Base-by-base conservation (phyloP, 1,140 invertebrate genomes). In the Drosophila subpulchrella region DNA sequence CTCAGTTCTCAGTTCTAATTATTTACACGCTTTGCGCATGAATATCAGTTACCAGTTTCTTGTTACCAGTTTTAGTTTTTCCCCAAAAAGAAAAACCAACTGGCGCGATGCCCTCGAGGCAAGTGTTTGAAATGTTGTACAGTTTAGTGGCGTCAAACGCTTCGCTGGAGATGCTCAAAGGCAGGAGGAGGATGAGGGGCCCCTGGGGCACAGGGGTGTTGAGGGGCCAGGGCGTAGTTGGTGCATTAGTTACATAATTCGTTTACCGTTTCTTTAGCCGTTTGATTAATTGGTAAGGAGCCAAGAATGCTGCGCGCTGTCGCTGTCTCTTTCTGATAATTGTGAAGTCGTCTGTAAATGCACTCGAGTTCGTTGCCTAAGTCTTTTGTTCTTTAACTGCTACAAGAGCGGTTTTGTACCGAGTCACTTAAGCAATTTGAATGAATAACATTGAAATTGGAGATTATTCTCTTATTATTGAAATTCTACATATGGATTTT, bases 51-150 rank as follows among this genome's bases (percentile, higher is more conserved):
- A 83, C 83, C 72, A 83, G 81, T 83, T 76, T 77, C 50, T 66
- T 30, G 56, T 63, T 59, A 39, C 62, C 70, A 58, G 68, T 58
- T 70, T 71, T 30, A 57, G 46, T 67, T 66, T 15, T 54, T 39
- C 27, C 63, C 63, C 60, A 72, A 75, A 27, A 27, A 27, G 27
- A 27, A 27, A 3, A 73, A 61, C 59, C 70, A 48, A 71, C 73
- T 75, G 41, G 61, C 62, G 63, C 30, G 53, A 38, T 85, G 81
- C 83, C 75, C 81, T 62, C 73, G 53, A 60, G 67, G 65, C 78
- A 86, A 89, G 84, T 89, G 83, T 89, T 80, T 80, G 65, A 89
- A 89, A 89, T 88, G 71, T 80, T 88, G 83, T 88, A 83, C 75
- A 89, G 75, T 80, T 89, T 88, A 89, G 79, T 63, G 68, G 80